Conservation (phyloP, 2,113 vertebrate genomes). For the Catharus fuscescens region DNA sequence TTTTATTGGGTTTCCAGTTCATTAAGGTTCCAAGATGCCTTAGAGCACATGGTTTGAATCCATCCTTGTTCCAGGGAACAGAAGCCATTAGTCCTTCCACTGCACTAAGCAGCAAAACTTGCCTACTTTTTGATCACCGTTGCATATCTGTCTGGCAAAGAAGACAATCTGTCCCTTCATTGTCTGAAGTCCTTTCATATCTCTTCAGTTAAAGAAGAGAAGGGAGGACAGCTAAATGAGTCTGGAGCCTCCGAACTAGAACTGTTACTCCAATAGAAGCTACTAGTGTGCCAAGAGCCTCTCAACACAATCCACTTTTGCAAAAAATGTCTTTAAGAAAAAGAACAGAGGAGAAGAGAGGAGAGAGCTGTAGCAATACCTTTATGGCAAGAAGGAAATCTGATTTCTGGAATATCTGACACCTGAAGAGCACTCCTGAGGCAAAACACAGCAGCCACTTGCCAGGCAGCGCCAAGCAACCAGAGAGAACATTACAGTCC, state of each 20-base stretch:
- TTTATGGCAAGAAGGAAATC: conserved; percentile 13
- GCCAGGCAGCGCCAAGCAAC: neutral
- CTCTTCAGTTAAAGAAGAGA: neutral
- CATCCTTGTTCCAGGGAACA: neutral
- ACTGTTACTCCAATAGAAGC: neutral
- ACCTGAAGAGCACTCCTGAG: conserved; percentile 30
- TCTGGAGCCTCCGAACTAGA: neutral
- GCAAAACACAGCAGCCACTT: neutral
- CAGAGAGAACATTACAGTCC: neutral
- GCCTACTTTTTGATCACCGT: neutral
- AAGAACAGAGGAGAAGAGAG: neutral
- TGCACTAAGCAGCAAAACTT: neutral
- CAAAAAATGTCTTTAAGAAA: neutral
- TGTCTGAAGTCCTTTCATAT: neutral
- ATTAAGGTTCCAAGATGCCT: neutral
- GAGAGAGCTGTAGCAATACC: neutral
- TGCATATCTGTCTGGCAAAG: neutral
- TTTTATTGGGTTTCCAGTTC: neutral
- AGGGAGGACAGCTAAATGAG: neutral
- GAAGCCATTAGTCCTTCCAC: neutral
- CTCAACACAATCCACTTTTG: neutral
- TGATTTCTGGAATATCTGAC: conserved; percentile 36
- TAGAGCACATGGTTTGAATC: neutral
- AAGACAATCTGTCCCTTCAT: fast-evolving
- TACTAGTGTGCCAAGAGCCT: neutral